These are phyloP conservation scores for Romanomermis culicivorax DNA, from an alignment of 2,888 invertebrate genomes.

Conservation along the genomic window DNA sequence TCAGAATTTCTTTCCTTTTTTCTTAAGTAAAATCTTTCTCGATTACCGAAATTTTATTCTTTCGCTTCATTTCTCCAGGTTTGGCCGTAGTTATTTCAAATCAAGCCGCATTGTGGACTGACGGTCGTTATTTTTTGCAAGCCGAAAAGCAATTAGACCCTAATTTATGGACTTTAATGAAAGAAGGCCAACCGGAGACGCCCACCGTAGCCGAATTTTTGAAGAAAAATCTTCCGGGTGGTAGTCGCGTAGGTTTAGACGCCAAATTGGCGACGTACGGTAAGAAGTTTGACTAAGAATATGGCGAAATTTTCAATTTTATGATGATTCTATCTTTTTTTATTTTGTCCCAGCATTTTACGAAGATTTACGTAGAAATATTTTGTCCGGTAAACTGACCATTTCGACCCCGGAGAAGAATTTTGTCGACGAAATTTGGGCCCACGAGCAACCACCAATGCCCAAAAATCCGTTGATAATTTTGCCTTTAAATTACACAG, in stretches of 20 bases:
- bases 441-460: slow-evolving; percentile 23
- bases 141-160: slow-evolving; percentile 47
- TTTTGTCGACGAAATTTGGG: slow-evolving; percentile 28
- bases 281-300: slow-evolving; percentile 13
- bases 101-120: slow-evolving; percentile 57
- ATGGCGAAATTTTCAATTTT: background rate
- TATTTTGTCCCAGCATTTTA: background rate
- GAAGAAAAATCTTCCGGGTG: slow-evolving; percentile 25
- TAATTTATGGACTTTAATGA: slow-evolving; percentile 64
- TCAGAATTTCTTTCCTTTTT: no score
- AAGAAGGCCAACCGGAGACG: slow-evolving; percentile 39
- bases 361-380: background rate
- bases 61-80: slow-evolving; percentile 35
- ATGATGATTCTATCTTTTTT: background rate
- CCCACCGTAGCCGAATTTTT: slow-evolving; percentile 21
- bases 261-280: slow-evolving; percentile 47
- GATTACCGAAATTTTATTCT: no score
- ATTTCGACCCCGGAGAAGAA: slow-evolving; percentile 13
- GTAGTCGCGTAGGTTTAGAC: slow-evolving; percentile 53
- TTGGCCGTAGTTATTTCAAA: slow-evolving; percentile 58
- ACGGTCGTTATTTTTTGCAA: slow-evolving; percentile 77
- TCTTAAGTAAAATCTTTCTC: no score
- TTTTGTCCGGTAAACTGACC: background rate
- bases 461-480: slow-evolving; percentile 22
- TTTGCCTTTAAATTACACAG: slow-evolving; percentile 23